Evolutionary conservation across 2,888 invertebrate species (phyloP).

Genomic region (Agrochola circellaris): DNA sequence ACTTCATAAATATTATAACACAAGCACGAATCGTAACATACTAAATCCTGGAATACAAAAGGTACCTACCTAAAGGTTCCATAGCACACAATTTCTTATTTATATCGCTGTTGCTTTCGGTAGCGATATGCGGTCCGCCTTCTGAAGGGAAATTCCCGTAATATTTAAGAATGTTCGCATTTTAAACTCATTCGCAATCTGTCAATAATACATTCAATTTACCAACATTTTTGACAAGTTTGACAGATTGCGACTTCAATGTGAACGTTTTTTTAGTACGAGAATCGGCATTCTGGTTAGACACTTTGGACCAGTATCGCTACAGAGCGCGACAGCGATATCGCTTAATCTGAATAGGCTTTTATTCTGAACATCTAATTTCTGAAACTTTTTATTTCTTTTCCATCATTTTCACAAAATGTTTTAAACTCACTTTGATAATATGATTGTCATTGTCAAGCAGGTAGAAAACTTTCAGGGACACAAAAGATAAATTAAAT

Average conservation of each 20-base stretch:
- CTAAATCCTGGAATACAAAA: conserved; percentile 24
- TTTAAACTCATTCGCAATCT: too few relatives aligned
- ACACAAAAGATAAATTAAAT: conserved; percentile 17
- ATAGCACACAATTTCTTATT: conserved; percentile 14
- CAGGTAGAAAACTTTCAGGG: conserved; percentile 24
- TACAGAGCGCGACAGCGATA: too few relatives aligned
- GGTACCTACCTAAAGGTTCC: not conserved
- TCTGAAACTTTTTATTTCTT: conserved; percentile 32
- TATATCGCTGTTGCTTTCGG: not conserved
- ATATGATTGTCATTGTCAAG: conserved; percentile 31
- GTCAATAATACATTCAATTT: too few relatives aligned
- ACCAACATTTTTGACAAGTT: too few relatives aligned
- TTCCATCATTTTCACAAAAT: conserved; percentile 22
- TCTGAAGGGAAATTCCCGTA: too few relatives aligned
- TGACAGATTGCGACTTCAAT: too few relatives aligned
- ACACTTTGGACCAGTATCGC: too few relatives aligned
- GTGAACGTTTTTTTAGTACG: too few relatives aligned
- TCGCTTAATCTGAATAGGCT: too few relatives aligned
- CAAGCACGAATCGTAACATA: conserved; percentile 21
- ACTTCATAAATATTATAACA: conserved; percentile 37
- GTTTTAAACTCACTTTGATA: conserved; percentile 40
- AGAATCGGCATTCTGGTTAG: too few relatives aligned
- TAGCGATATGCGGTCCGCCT: too few relatives aligned
- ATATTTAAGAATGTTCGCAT: too few relatives aligned
- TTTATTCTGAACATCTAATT: conserved; percentile 21